Evolutionary conservation across 2,113 vertebrate species (phyloP), one percentile per base, ranked within the genome.

Genomic region (Anhinga rufa): DNA sequence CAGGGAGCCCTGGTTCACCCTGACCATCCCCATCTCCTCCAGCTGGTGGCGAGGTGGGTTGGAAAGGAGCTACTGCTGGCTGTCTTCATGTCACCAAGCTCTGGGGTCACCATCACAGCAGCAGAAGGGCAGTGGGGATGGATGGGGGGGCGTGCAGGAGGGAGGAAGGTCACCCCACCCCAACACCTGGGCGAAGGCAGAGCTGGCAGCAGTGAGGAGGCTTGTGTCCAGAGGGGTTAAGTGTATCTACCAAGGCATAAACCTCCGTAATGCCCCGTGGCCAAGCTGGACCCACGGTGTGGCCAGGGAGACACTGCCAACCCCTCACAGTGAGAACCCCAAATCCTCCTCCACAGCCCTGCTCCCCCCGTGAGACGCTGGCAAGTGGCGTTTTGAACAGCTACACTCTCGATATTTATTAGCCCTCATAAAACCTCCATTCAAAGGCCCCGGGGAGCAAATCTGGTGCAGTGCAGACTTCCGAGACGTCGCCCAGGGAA

Each of bases 391-490:
- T 19, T 49, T 34, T 44, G 83, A 79, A 42, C 42, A 36, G 82
- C 66, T n/a, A 20, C 44, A 3, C 80, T 71, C 86, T 48, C 24
- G 4, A 19, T 65, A 34, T 82, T 96, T 91, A 92, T 94, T 57
- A 90, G 31, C 29, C 8, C 46, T 79, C 70, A 44, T 92, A 90
- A 95, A 95, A 94, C 20, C 71, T 71, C 76, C 79, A 51, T 71
- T 66, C 89, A 25, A 29, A 48, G 69, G 31, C 90, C 31, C 80
- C 7, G 7, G 92, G 82, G 86, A 94, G 82, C 66, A 60, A 52
- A 78, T 29, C 60, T 58, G 70, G 65, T n/a, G 77, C 82, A 80
- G 86, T 4, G 2, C 91, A 81, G 86, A 48, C 79, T 79, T 88
- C 86, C 18, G 24, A 85, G 69, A 61, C 28, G 0, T 14, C 38